Base-by-base conservation (phyloP, 2,888 invertebrate genomes). In the Ichneumoninae sp. region DNA sequence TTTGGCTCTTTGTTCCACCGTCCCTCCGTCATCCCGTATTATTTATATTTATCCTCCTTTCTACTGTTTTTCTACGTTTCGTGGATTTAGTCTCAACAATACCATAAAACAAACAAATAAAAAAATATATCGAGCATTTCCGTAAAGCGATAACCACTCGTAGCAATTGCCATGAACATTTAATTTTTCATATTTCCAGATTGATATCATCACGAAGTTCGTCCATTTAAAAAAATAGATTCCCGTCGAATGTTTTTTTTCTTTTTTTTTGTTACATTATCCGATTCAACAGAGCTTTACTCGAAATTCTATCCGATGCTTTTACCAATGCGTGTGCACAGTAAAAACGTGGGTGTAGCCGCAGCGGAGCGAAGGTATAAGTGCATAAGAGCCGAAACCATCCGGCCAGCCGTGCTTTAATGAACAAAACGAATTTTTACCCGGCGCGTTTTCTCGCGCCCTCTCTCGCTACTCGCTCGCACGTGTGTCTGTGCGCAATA, bases 391-490 rank as follows among this genome's bases (percentile, higher is more conserved):
- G 73, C 44, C 60, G 83, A 87, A 85, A 74, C 50, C 75, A 33
- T 33, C 73, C n/a, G 44, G 60, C 65, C 75, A 75, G 69, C 88
- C 88, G 85, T 88, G 91, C 89, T 91, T 92, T 92, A 92, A 92
- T 92, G 92, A 91, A 92, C 89, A 90, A 92, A 92, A 91, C 91
- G 91, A 91, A 91, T 92, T 92, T 91, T 88, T 89, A 91, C 89
- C 90, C 88, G 89, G 26, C 22, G 57, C 90, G 88, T 66, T 85
- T 71, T 79, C 71, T 60, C 79, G 66, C 79, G 63, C 74, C 70
- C 47, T 44, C 66, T 65, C 60, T 30, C 22, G 13, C 16, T 3
- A 13, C 4, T 16, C 6, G 3, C 8, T 44, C 6, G 44, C 57
- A 26, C 44, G 71, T 47, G 52, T 54, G 54, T 77, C 40, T 74